Conservation (phyloP, 2,888 invertebrate genomes). For the Lasioglossum morio region DNA sequence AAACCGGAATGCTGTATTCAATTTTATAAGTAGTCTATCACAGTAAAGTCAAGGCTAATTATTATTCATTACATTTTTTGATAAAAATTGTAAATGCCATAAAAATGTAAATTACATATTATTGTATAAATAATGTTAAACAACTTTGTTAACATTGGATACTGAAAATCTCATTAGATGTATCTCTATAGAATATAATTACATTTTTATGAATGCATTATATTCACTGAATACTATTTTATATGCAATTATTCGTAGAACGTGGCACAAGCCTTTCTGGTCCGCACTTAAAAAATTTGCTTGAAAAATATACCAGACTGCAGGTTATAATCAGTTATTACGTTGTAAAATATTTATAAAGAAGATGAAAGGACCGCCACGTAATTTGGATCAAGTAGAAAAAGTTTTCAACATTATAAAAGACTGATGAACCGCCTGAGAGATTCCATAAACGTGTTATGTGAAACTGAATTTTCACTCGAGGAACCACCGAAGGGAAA, state of each 20-base stretch:
- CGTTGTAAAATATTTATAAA: constrained; percentile 30
- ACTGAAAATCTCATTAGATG: not conserved
- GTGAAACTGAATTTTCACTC: constrained; percentile 57
- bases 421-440: constrained; percentile 17
- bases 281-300: not conserved
- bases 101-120: not conserved
- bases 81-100: not conserved
- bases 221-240: not conserved
- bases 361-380: constrained; percentile 10
- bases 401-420: constrained; percentile 30
- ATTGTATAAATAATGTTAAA: not conserved
- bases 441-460: constrained; percentile 55
- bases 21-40: not conserved
- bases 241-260: not conserved
- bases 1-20: not conserved
- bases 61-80: not conserved
- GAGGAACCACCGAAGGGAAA: constrained; percentile 40
- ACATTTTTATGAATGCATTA: not conserved
- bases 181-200: not conserved
- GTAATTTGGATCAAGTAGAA: not conserved
- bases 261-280: not conserved
- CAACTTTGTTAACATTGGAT: not conserved
- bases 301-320: not conserved
- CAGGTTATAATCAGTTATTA: constrained; percentile 14
- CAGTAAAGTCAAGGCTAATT: not conserved